Evolutionary conservation across 2,113 vertebrate genomes (phyloP), one percentile per base, ranked within the genome.

Genomic region (Calidris pugnax): DNA sequence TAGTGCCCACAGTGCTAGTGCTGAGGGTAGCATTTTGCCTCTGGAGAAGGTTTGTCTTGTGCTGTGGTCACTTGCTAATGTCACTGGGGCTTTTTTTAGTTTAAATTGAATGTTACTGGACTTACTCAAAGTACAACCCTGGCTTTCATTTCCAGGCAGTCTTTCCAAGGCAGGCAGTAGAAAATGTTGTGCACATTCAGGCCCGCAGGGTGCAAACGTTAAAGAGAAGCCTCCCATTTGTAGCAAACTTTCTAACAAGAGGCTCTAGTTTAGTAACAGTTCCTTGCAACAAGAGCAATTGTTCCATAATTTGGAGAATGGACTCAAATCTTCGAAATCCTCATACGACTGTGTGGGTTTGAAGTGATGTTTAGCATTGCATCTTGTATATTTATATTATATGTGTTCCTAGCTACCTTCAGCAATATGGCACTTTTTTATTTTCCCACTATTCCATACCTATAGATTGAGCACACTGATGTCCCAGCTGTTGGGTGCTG

Each of bases 391-490:
- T 77, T 92, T 71, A 53, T 28, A 37, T 47, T 32, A 27, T 89
- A 69, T 7, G 21, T 33, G 51, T 50, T 74, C 55, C 32, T 21
- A 77, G 62, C 82, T 77, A 11, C 64, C 47, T 68, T 75, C 78
- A 69, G 76, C 33, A 59, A 48, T 3, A 26, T 3, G 15, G 19
- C 37, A 30, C 14, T 24, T 37, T 15, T 41, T 37, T 37, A 37
- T 26, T 50, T 50, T 51, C 60, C 20, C 13, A 11, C 37, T 81
- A n/a, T 27, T 51, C 23, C 8, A 1, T 30, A 9, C 17, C 30
- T 39, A 3, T 1, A 14, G 53, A 4, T 28, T 26, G 15, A 8
- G 27, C 3, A 2, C 48, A 10, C 28, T 5, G 14, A 17, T 8
- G 47, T 33, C 43, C 33, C 28, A 27, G 28, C 73, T 55, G 47